Percentiles rank a stretch among this genome's conserved stretches.
Evolutionary conservation across 23 tunicate species (phyloP).

Genomic region (Diplosoma virens): DNA sequence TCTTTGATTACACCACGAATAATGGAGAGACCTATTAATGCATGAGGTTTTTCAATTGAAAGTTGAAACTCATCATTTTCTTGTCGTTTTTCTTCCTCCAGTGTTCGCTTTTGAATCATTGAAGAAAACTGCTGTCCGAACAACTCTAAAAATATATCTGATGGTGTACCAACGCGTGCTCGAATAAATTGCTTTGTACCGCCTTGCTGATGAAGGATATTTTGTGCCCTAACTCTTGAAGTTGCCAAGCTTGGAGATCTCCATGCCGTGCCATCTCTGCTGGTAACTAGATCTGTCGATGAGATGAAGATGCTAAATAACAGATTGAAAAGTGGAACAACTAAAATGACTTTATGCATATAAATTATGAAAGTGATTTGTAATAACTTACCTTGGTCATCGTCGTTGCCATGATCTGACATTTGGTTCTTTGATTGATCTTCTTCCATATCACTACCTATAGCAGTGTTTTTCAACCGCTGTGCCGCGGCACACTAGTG

Average conservation of each 20-base stretch:
- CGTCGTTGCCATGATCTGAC: too few relatives aligned
- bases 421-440: too few relatives aligned
- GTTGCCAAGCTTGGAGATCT: constrained; percentile 3
- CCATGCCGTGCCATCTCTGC: constrained; percentile 21
- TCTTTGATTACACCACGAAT: constrained; percentile 22
- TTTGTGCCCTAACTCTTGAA: constrained; percentile 2
- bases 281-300: constrained; percentile 5
- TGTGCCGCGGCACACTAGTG: too few relatives aligned
- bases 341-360: too few relatives aligned
- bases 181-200: constrained; percentile 12
- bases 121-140: constrained; percentile 8
- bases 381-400: too few relatives aligned
- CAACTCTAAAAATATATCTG: constrained; percentile 15
- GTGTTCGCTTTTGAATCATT: constrained; percentile 10
- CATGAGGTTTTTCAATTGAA: constrained; percentile 4
- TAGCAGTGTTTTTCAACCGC: too few relatives aligned
- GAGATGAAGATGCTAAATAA: too few relatives aligned
- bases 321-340: too few relatives aligned
- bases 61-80: constrained; percentile 17
- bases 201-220: constrained; percentile 3
- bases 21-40: constrained; percentile 15
- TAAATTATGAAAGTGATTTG: too few relatives aligned
- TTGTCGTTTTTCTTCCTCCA: neutral
- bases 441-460: too few relatives aligned
- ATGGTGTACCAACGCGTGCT: constrained; percentile 14